Evolutionary conservation across 2,113 vertebrate species (phyloP), one percentile per base, ranked within the genome.

Genomic region (Rhinolophus sinicus): DNA sequence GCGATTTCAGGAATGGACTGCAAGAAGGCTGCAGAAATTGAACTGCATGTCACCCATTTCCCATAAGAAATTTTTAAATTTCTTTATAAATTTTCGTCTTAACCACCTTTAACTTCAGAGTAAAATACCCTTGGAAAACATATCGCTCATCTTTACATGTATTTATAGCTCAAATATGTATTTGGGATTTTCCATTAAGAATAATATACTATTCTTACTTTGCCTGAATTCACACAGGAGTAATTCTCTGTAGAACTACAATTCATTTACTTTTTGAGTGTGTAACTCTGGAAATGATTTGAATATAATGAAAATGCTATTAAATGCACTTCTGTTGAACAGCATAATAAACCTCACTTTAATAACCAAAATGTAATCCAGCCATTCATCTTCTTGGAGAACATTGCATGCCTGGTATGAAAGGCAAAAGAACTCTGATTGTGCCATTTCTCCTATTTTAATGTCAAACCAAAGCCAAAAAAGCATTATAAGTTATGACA

Each of bases 181-280:
- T 77, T 97, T 90, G 86, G 93, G 85, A 95, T 95, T 33, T 67
- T 95, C 24, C 95, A 96, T 95, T 95, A 93, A 96, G 98, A 96
- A 97, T 89, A 97, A 84, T 95, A 93, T 92, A 97, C 13, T 88
- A 95, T 93, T 78, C 81, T 96, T 96, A 22, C 89, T 94, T 97
- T 98, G 78, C 90, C 84, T 98, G 85, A 97, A 98, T 97, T 98
- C 88, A 96, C 96, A 97, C 40, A 90, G 76, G 84, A 95, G 35
- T 97, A 95, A 97, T 97, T 98, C 89, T 97, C 94, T 65, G 80
- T 76, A 94, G 96, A 93, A 95, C 92, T 80, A 80, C 47, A 95
- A 14, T 70, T 97, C 96, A 97, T 98, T 97, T 98, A 88, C 26
- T 96, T 87, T 93, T 97, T 97, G 90, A 95, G 78, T 95, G 54